Evolutionary conservation across 2,888 invertebrate species (phyloP), one percentile per base, ranked within the genome.

Genomic region (Zonitis immaculata): DNA sequence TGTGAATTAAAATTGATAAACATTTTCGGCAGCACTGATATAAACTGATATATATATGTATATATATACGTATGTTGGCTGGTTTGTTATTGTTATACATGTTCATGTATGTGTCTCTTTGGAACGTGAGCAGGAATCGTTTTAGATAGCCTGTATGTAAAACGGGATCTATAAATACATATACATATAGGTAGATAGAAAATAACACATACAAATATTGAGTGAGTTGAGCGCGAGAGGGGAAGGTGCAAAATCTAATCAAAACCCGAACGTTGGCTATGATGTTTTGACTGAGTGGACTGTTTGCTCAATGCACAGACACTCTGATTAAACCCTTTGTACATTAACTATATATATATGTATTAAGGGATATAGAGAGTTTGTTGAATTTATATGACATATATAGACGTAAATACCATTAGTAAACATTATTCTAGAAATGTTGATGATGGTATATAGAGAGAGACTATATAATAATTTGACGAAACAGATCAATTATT

Each of bases 201-300:
- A 27, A 16, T 35, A 16, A 22, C 22, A 22, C 5, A 22, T 22
- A 22, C 22, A 22, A 4, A 22, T 22, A 22, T 22, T 4, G 3
- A 22, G 3, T 4, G 20, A 18, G 11, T 39, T 39, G 39, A 58
- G 57, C 54, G 64, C 64, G 64, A 66, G 67, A 58, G 57, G 55
- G 64, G 65, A 64, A 66, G 67, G 66, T 66, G 61, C 68, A 69
- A 74, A 75, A 75, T 75, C 73, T 74, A 75, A 75, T 75, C 75
- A 74, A 74, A 74, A 74, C 70, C 39, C 73, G 72, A 74, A 39
- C 39, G 39, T 73, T 74, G n/a, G 73, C 73, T 73, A 73, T 75
- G 73, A 73, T 74, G 74, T 75, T 75, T 75, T 74, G 73, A 74
- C 74, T 73, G 72, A 67, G 66, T 67, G 67, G 66, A 66, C 66